These are phyloP conservation scores for Parthenolecanium corni DNA, from an alignment of 2,888 invertebrate species.

Conservation along the genomic window DNA sequence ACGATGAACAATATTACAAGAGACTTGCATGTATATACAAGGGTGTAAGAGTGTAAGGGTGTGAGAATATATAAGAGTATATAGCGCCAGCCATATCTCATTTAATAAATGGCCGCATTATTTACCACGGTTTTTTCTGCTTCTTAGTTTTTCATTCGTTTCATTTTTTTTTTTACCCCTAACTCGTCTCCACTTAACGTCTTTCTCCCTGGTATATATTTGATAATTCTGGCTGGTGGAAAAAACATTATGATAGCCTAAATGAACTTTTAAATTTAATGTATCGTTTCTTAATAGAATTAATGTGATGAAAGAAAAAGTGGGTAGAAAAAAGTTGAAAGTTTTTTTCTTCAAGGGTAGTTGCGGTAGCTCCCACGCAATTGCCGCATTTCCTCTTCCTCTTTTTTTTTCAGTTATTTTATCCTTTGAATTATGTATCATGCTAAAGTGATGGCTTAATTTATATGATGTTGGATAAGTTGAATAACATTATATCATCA, in stretches of 20 bases:
- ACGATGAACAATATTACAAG: conserved; percentile 26
- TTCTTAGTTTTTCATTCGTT: background rate
- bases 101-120: conserved; percentile 26
- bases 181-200: background rate
- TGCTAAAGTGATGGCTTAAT: too few species aligned
- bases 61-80: background rate
- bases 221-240: background rate
- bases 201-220: conserved; percentile 19
- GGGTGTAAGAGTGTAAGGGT: background rate
- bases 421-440: too few species aligned
- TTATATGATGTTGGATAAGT: too few species aligned
- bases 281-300: conserved; percentile 23
- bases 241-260: conserved; percentile 2
- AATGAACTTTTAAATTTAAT: conserved; percentile 27
- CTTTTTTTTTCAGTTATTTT: too few species aligned
- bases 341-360: background rate
- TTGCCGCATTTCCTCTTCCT: too few species aligned
- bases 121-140: conserved; percentile 17
- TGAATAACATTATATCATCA: too few species aligned
- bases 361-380: too few species aligned
- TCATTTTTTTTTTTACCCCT: conserved; percentile 11
- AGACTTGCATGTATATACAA: conserved; percentile 2
- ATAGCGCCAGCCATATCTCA: conserved; percentile 19
- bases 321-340: background rate
- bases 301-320: conserved; percentile 21